Evolutionary conservation across 2,888 invertebrate genomes (phyloP), one percentile per base, ranked within the genome.

Genomic region (Dolomedes plantarius): DNA sequence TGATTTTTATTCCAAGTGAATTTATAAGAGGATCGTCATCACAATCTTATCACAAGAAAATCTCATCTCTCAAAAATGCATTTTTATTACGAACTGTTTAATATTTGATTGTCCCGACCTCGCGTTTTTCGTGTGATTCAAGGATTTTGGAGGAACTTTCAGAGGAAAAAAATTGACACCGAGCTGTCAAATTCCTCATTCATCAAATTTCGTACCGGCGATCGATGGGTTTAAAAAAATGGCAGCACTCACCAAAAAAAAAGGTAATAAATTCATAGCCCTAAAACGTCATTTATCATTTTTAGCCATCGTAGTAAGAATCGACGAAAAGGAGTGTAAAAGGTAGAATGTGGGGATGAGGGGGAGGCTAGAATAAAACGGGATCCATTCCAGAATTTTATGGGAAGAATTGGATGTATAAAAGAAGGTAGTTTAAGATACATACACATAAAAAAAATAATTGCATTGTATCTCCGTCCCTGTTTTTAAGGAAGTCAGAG

Each of bases 271-370:
- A 67, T 67, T 67, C 67, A 67, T 67, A 67, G 6, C 36, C 46
- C 67, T 23, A 65, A 32, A 67, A 67, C 67, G 67, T 28, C 67
- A 67, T 67, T 67, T 67, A 67, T 67, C 67, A 67, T 36, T 29
- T 46, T 56, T 31, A 31, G 67, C 19, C 67, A 67, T 67, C 67
- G n/a, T 56, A 56, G 23, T 23, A 46, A 56, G 16, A 56, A 56
- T 56, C 23, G 23, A 3, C 19, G 56, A 56, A 56, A 56, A 56
- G 19, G 56, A 56, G 23, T 56, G 5, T 23, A 56, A 56, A 56
- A 23, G 56, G 23, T 23, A 23, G n/a, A 31, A 28, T n/a, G n/a
- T n/a, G 23, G 28, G n/a, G n/a, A n/a, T n/a, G n/a, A 23, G 23
- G 32, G n/a, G 67, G 32, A 31, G n/a, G 65, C n/a, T n/a, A n/a